A percentile compares a stretch with the other conserved stretches of the same genome.
Conservation (phyloP, 2,888 invertebrate species). For the Odontomyia ornata region DNA sequence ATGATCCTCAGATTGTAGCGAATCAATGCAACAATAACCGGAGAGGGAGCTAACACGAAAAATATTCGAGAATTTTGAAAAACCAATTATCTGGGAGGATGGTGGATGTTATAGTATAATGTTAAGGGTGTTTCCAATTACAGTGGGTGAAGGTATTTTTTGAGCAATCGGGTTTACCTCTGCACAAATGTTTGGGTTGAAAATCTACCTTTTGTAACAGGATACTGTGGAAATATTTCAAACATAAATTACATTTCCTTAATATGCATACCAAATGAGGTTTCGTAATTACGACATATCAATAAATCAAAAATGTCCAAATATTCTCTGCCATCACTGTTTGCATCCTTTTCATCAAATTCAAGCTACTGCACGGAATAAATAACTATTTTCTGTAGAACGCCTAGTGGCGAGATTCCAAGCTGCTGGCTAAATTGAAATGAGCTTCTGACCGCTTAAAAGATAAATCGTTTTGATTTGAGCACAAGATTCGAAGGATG, state of each 20-base stretch:
- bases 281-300: no score
- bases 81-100: slow-evolving; percentile 48
- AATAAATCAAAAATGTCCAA: not conserved
- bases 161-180: no score
- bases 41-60: slow-evolving; percentile 23
- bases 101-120: not conserved
- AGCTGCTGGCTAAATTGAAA: slow-evolving; percentile 48
- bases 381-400: slow-evolving; percentile 37
- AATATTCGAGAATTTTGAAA: slow-evolving; percentile 45
- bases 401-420: slow-evolving; percentile 38
- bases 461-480: slow-evolving; percentile 29
- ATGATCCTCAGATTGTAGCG: slow-evolving; percentile 26
- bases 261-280: no score
- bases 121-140: not conserved
- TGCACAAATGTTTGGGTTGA: no score
- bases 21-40: slow-evolving; percentile 30
- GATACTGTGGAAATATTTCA: no score
- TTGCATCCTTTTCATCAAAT: no score
- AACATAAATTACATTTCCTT: no score
- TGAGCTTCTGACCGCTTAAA: slow-evolving; percentile 28
- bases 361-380: not conserved
- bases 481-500: not conserved
- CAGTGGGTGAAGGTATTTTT: no score
- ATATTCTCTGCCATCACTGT: no score
- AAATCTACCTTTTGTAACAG: no score